These are phyloP conservation scores for Rhinoptilus africanus DNA, from an alignment of 2,113 vertebrate species.

Conservation along the genomic window DNA sequence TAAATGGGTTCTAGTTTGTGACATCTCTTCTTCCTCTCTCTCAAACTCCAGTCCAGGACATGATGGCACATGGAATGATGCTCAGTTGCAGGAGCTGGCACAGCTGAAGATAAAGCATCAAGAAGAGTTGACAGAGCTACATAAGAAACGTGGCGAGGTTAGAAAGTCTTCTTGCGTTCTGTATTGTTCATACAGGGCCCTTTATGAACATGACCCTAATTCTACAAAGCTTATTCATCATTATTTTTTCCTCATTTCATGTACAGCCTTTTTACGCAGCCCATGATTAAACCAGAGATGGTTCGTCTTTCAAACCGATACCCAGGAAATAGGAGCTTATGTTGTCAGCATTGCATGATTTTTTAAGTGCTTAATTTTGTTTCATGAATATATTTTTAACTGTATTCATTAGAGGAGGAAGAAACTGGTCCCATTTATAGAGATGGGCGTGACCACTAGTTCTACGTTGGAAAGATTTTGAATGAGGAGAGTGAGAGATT, in stretches of 20 bases:
- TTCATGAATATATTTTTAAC: background rate
- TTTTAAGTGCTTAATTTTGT: background rate
- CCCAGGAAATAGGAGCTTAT: background rate
- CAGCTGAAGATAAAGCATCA: conserved; percentile 93
- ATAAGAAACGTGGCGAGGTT: conserved; percentile 98
- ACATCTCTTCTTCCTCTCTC: background rate
- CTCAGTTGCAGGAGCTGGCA: conserved; percentile 89
- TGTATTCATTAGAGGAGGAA: background rate
- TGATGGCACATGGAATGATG: conserved; percentile 80
- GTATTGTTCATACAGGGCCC: fast-evolving
- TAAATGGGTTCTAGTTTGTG: background rate
- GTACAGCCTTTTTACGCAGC: background rate
- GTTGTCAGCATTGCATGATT: background rate
- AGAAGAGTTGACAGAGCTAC: conserved; percentile 93
- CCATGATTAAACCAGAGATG: background rate
- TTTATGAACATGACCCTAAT: background rate
- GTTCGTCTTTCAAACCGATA: background rate
- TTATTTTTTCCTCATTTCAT: background rate
- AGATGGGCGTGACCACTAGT: background rate
- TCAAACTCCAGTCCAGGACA: conserved; percentile 72
- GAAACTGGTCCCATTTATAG: background rate
- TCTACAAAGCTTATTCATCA: background rate
- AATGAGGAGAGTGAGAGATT: background rate
- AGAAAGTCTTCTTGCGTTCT: background rate
- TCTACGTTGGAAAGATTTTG: background rate